Evolutionary conservation across 2,888 invertebrate species (phyloP), one percentile per base, ranked within the genome.

Genomic region (Eugnorisma glareosa): DNA sequence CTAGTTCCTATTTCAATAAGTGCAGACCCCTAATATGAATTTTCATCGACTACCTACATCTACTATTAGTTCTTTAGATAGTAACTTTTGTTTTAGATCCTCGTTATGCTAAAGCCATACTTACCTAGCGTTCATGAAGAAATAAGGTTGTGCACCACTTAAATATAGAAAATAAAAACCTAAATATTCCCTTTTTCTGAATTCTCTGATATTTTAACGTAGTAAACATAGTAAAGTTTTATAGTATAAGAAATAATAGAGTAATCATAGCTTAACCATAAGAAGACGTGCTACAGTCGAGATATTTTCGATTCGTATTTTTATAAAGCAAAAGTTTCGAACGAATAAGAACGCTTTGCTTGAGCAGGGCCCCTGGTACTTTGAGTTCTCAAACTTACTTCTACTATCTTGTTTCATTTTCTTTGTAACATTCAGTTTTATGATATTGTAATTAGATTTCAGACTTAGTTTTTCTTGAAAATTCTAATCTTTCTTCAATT

Each of bases 301-400:
- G 91, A 95, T 96, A 96, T 96, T 96, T 96, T 96, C 95, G 95
- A 96, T 96, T 96, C 96, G 96, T 96, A 96, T 96, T 96, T 96
- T 96, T 96, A 96, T 96, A 96, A 95, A 95, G 94, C 95, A 96
- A 96, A 96, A 95, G 94, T 95, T 95, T 95, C 96, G 96, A 96
- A 96, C 93, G 96, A 95, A 91, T 91, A 92, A 90, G 94, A 93
- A 94, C 92, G 96, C 96, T 96, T 96, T 95, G 96, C 96, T 96
- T 96, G 94, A 92, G 95, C 96, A 94, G 96, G 95, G 96, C 96
- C 95, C 95, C 91, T 91, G 91, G 92, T 85, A 83, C 88, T 85
- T 74, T 89, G 40, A 67, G 73, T 92, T 89, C 81, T 87, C 78
- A 86, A 84, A 80, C 80, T 84, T 86, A 75, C 81, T 83, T 83